These are phyloP conservation scores for Ptychadena robeensis DNA, from an alignment of 2,797 vertebrate species.

Conservation along the genomic window DNA sequence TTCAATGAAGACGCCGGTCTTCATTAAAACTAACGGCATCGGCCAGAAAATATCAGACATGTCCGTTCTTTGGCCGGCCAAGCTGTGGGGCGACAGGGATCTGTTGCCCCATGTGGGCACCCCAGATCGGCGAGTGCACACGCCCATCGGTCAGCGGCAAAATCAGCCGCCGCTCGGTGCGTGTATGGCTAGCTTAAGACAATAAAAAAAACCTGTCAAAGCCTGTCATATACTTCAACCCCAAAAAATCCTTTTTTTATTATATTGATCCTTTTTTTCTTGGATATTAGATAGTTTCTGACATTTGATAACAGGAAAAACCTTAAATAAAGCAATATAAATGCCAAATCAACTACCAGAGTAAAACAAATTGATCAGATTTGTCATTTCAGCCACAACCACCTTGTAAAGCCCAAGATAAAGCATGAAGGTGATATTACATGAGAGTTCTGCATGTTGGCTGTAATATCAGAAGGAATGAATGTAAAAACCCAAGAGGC, in stretches of 20 bases:
- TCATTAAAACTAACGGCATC: too few species aligned
- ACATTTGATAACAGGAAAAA: not conserved
- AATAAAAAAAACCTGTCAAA: too few species aligned
- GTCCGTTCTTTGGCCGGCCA: too few species aligned
- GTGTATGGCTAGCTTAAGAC: too few species aligned
- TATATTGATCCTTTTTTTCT: not conserved
- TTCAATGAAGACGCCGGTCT: too few species aligned
- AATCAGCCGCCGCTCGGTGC: too few species aligned
- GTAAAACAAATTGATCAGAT: not conserved
- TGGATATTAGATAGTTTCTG: not conserved
- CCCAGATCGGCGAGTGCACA: too few species aligned
- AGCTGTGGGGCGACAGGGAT: too few species aligned
- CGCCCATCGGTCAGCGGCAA: too few species aligned
- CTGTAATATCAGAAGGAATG: not conserved
- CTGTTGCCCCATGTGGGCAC: too few species aligned
- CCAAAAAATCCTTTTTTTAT: not conserved
- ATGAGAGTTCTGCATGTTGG: not conserved
- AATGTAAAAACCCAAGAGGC: constrained; percentile 16
- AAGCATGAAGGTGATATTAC: constrained; percentile 1
- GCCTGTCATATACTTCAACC: too few species aligned
- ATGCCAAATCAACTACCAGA: not conserved
- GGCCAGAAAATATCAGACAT: too few species aligned
- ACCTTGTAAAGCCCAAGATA: not conserved
- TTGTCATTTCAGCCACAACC: not conserved
- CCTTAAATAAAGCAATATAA: not conserved